Base-by-base conservation (phyloP, 1,140 invertebrate genomes). In the Drosophila hydei region DNA sequence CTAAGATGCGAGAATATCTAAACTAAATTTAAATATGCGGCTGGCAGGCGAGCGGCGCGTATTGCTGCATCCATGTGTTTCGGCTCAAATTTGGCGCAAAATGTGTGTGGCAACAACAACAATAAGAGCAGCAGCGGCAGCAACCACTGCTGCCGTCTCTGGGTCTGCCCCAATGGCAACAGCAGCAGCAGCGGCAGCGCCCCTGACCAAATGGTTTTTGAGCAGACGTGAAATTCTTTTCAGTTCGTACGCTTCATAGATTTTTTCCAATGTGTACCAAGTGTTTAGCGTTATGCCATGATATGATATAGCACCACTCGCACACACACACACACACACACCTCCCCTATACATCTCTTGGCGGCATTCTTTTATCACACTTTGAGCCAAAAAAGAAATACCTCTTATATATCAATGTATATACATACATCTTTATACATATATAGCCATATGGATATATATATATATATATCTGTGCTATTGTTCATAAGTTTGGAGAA, bases 361-460 rank as follows among this genome's bases (percentile, higher is more conserved):
- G 45, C 61, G 68, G 68, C 68, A 71, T 64, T 71, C 68, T 71
- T 64, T 71, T 58, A 71, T 71, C 68, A 71, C 61, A 71, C 68
- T 51, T 71, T 45, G 67, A 27, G 42, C 50, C 42, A 63, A 48
- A 40, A 60, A 23, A 25, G 38, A 33, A 19, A 25, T n/a, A n/a
- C n/a, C 11, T 42, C 16, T 25, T 38, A 21, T 18, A 38, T 42
- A 23, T 25, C 4, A 30, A 58, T 43, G 2, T 18, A 16, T 27
- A 12, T 40, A 56, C n/a, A n/a, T n/a, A n/a, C n/a, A n/a, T n/a
- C n/a, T n/a, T n/a, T n/a, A n/a, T n/a, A n/a, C n/a, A n/a, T n/a
- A n/a, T n/a, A n/a, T n/a, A n/a, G n/a, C n/a, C n/a, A n/a, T n/a
- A n/a, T n/a, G n/a, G n/a, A n/a, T n/a, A n/a, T n/a, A 8, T 52